A percentile compares a stretch with the other conserved stretches of the same genome.
Evolutionary conservation across 1,140 invertebrate genomes (phyloP).

Genomic region (Ceratosolen solmsi): DNA sequence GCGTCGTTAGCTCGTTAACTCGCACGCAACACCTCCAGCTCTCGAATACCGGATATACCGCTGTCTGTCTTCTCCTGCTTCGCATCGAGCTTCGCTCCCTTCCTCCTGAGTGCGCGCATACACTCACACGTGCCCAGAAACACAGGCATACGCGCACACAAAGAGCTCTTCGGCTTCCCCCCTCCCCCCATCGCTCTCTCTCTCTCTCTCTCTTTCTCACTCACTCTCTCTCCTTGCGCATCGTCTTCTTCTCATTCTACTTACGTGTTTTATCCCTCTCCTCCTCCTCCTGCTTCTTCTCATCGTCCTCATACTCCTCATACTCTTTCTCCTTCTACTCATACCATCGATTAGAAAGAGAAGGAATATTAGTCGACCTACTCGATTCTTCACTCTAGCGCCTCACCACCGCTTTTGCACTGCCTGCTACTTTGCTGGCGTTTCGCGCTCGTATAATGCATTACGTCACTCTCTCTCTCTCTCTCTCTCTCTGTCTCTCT

Average conservation of each 20-base stretch:
- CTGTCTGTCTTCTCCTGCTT: slow-evolving; percentile 62
- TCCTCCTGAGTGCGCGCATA: not conserved
- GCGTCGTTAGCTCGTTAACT: slow-evolving; percentile 74
- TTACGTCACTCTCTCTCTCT: slow-evolving; percentile 30
- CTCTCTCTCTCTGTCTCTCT: not conserved
- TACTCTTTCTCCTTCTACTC: slow-evolving; percentile 13
- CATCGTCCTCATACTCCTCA: too few relatives aligned
- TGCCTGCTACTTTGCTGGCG: not conserved
- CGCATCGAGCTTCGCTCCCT: slow-evolving; percentile 48
- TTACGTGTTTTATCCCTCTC: slow-evolving; percentile 2
- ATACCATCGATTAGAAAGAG: slow-evolving; percentile 12
- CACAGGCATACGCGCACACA: not conserved
- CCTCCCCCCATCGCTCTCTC: slow-evolving; percentile 25
- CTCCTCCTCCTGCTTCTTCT: slow-evolving; percentile 24
- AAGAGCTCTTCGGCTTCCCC: not conserved
- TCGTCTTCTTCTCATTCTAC: slow-evolving; percentile 16
- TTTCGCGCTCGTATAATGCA: not conserved
- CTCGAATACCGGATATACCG: slow-evolving; percentile 71
- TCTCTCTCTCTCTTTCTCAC: slow-evolving; percentile 26
- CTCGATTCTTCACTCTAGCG: slow-evolving; percentile 61
- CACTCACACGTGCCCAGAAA: too few relatives aligned
- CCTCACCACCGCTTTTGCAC: slow-evolving; percentile 27
- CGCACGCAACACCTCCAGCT: slow-evolving; percentile 72
- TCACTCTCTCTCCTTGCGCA: slow-evolving; percentile 13
- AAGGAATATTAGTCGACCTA: slow-evolving; percentile 43